These are phyloP conservation scores for Propithecus coquereli DNA, from an alignment of 2,113 vertebrate species.

Conservation along the genomic window DNA sequence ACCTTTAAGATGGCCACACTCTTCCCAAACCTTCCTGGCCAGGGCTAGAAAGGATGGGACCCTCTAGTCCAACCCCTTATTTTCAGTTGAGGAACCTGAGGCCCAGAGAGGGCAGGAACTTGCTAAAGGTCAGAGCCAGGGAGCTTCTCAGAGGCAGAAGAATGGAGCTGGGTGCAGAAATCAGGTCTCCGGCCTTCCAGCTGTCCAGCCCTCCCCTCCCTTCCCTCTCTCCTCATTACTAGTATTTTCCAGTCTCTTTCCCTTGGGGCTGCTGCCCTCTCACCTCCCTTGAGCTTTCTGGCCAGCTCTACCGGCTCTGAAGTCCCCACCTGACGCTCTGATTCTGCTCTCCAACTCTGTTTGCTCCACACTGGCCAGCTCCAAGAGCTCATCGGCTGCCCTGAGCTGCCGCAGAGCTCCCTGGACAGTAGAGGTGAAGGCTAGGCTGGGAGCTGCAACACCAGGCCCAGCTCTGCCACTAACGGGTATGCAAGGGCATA, in stretches of 20 bases:
- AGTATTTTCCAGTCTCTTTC: slow-evolving; percentile 18
- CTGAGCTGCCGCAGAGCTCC: not conserved
- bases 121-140: not conserved
- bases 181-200: not conserved
- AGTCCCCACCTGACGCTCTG: not conserved
- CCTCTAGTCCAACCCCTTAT: not conserved
- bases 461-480: not conserved
- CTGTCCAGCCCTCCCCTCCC: not conserved
- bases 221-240: not conserved
- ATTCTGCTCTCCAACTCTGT: not conserved
- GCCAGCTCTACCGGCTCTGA: not conserved
- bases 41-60: not conserved
- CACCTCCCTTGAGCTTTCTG: not conserved
- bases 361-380: not conserved
- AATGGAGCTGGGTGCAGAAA: not conserved
- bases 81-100: not conserved
- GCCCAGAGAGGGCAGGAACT: not conserved
- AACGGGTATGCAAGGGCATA: not conserved
- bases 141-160: not conserved
- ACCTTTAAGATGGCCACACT: not conserved
- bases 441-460: not conserved
- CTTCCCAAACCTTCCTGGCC: not conserved
- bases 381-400: not conserved
- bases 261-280: not conserved
- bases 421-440: not conserved